Evolutionary conservation across 2,888 invertebrate species (phyloP).

Genomic region (Dioctria linearis): DNA sequence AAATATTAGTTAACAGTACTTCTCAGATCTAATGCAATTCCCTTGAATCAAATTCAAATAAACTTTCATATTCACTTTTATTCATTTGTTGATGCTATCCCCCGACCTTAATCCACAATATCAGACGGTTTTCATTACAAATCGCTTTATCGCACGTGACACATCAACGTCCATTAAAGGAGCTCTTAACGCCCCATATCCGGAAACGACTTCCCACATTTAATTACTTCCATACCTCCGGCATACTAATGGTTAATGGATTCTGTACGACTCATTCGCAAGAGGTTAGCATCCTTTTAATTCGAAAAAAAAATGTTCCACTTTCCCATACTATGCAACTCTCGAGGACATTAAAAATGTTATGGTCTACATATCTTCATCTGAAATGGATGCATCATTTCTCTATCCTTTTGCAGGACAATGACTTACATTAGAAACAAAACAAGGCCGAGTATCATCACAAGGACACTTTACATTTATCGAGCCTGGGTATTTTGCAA

Average conservation of each 20-base stretch:
- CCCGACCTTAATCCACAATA: no score
- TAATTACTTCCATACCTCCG: background rate
- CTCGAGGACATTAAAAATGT: conserved; percentile 34
- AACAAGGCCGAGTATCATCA: background rate
- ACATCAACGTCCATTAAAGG: background rate
- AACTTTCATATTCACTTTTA: no score
- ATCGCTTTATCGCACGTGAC: background rate
- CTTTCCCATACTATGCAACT: conserved; percentile 9
- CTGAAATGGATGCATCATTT: background rate
- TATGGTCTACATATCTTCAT: conserved; percentile 26
- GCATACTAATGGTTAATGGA: background rate
- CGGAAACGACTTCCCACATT: background rate
- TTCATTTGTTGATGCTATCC: no score
- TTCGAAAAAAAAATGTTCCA: background rate
- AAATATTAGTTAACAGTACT: no score
- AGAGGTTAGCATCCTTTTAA: conserved; percentile 15
- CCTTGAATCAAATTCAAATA: no score
- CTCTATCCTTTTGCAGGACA: conserved; percentile 5
- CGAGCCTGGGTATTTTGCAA: conserved; percentile 11
- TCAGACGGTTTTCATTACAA: background rate
- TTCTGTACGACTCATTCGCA: background rate
- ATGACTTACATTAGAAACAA: background rate
- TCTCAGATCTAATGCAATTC: no score
- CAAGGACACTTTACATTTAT: conserved; percentile 8
- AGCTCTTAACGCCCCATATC: background rate